Percentiles rank a stretch among this genome's conserved stretches.
Evolutionary conservation across 2,797 vertebrate genomes (phyloP).

Genomic region (Xenops minutus): DNA sequence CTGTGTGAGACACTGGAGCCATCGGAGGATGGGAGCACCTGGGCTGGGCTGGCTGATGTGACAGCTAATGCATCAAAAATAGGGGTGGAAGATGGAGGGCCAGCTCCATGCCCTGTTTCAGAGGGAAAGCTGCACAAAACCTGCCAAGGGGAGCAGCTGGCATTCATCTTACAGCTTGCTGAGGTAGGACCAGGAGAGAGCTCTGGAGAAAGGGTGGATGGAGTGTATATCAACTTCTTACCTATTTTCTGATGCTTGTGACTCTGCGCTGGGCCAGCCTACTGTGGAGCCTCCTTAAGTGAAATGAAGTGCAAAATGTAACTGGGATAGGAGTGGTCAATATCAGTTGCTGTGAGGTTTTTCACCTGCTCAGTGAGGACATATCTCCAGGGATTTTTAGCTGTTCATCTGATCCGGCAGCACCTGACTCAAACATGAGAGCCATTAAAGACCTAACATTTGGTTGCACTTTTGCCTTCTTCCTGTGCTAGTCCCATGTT

Average conservation of each 20-base stretch:
- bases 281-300: background rate
- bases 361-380: background rate
- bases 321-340: background rate
- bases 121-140: background rate
- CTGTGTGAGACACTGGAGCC: background rate
- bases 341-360: background rate
- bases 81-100: background rate
- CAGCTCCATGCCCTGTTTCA: background rate
- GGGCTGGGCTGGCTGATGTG: background rate
- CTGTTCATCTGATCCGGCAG: background rate
- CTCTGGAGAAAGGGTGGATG: background rate
- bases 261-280: background rate
- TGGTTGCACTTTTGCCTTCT: background rate
- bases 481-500: background rate
- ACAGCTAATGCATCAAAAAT: background rate
- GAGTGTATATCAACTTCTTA: background rate
- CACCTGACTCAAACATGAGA: background rate
- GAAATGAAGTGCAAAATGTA: background rate
- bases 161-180: background rate
- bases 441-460: background rate
- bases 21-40: background rate
- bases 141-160: background rate
- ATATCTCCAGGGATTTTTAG: background rate
- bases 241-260: rapidly evolving
- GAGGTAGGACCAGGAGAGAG: background rate